Conservation (phyloP, 2,113 vertebrate genomes). For the Neolamprologus falcicula region DNA sequence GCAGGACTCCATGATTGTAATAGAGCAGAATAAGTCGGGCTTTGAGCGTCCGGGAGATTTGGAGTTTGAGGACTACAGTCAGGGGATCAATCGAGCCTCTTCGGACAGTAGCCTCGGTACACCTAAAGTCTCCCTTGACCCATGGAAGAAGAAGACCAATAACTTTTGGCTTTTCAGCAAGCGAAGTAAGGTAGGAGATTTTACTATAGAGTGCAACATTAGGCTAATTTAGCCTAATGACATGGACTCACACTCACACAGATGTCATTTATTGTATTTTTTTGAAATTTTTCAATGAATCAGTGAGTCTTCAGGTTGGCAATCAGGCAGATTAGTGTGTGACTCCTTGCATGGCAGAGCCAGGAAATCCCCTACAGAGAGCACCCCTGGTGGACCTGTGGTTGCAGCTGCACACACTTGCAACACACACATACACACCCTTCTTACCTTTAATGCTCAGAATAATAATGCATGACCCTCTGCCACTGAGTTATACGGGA, state of each 20-base stretch:
- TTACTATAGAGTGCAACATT: neutral
- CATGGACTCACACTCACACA: neutral
- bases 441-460: neutral
- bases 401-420: neutral
- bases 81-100: constrained; percentile 80
- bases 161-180: constrained; percentile 85
- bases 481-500: neutral
- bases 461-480: constrained; percentile 34
- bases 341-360: neutral
- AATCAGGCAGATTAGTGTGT: neutral
- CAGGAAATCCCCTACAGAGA: constrained; percentile 10
- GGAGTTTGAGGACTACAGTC: constrained; percentile 89
- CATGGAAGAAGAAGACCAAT: constrained; percentile 75
- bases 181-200: constrained; percentile 80
- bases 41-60: constrained; percentile 83
- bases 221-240: neutral
- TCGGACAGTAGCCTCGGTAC: constrained; percentile 84
- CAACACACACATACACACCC: neutral
- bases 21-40: constrained; percentile 86
- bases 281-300: neutral
- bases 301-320: neutral
- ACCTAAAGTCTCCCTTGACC: constrained; percentile 74
- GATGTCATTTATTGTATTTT: neutral
- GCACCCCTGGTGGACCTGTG: constrained; percentile 1
- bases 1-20: constrained; percentile 80